These are phyloP conservation scores for Halcyon chelicuti DNA, from an alignment of 2,797 vertebrate species.

Conservation along the genomic window DNA sequence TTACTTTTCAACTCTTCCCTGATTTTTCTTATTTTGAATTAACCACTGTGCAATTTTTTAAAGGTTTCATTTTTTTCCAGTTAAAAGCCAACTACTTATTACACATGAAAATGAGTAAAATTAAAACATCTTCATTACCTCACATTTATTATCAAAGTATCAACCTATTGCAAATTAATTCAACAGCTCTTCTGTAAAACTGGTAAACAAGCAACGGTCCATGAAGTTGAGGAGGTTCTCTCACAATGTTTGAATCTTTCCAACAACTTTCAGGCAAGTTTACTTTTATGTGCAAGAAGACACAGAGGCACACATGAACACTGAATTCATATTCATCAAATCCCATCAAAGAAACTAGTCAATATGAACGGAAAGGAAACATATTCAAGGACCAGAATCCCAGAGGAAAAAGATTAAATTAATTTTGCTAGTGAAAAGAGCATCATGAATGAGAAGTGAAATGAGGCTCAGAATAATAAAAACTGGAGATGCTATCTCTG, in stretches of 20 bases:
- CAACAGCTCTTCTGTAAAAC: background rate
- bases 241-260: background rate
- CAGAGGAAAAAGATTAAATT: constrained; percentile 4
- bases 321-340: background rate
- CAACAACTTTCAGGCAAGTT: background rate
- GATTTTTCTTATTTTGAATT: background rate
- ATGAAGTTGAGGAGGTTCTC: background rate
- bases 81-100: background rate
- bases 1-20: background rate
- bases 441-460: constrained; percentile 6
- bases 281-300: background rate
- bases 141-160: background rate
- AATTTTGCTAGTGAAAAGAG: background rate
- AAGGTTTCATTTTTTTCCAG: accelerated
- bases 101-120: background rate
- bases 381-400: constrained; percentile 15
- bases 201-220: background rate
- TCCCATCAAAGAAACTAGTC: background rate
- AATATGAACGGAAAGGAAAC: background rate
- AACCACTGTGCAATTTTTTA: background rate
- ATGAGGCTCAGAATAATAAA: background rate
- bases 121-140: background rate
- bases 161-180: background rate
- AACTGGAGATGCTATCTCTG: background rate
- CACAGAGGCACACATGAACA: background rate